A percentile compares a stretch with the other conserved stretches of the same genome.
These are phyloP conservation scores for Trichonephila clavata DNA, from an alignment of 1,140 invertebrate species.

Conservation along the genomic window DNA sequence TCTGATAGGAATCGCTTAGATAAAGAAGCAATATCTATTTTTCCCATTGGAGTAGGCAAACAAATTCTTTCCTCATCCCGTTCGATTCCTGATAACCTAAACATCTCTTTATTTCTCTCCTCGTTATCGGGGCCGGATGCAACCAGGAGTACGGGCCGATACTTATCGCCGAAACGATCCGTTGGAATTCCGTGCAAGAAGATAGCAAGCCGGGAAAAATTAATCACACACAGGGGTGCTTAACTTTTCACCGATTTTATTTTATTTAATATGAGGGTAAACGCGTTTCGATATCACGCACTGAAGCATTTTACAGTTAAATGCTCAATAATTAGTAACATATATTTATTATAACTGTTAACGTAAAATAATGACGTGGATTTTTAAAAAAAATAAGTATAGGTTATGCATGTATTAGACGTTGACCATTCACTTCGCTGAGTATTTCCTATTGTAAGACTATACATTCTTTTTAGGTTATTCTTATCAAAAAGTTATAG, in stretches of 20 bases:
- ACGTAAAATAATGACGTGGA: no score
- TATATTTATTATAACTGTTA: no score
- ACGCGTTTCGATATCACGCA: no score
- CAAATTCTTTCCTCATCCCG: not conserved
- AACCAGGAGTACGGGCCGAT: not conserved
- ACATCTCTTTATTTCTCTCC: not conserved
- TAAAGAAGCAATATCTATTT: slow-evolving; percentile 22
- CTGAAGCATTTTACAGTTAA: no score
- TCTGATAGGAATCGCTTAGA: not conserved
- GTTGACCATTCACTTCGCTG: no score
- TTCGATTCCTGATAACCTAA: not conserved
- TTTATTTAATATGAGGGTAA: not conserved
- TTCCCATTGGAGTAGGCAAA: not conserved
- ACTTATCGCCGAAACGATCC: not conserved
- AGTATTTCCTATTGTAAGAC: no score
- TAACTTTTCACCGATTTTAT: not conserved
- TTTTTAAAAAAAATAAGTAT: no score
- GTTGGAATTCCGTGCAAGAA: not conserved
- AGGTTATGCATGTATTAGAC: no score
- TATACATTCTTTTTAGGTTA: no score
- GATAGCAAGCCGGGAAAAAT: not conserved
- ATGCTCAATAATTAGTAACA: no score
- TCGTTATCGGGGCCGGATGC: not conserved
- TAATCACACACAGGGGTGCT: not conserved
- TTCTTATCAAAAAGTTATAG: no score